Conservation (phyloP, 1,140 invertebrate genomes). For the Eumeta japonica region DNA sequence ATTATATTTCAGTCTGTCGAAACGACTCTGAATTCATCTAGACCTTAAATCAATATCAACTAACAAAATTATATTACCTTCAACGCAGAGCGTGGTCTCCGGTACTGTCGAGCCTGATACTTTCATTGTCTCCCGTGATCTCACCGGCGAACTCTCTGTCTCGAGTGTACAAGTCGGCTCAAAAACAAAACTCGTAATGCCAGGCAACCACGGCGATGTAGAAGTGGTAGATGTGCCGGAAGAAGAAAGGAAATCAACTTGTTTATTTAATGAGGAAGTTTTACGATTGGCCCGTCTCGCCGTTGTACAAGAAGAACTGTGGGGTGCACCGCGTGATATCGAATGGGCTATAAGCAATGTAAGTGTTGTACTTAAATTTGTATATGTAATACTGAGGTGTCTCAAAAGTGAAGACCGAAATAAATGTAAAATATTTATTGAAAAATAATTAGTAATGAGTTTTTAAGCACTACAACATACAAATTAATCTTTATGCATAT, state of each 20-base stretch:
- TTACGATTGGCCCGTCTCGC: constrained; percentile 59
- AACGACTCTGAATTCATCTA: too few relatives aligned
- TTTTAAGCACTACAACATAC: too few relatives aligned
- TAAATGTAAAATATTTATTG: too few relatives aligned
- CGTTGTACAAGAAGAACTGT: constrained; percentile 62
- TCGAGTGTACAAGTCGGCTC: constrained; percentile 54
- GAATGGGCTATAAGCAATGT: constrained; percentile 70
- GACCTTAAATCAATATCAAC: too few relatives aligned
- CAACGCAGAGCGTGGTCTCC: constrained; percentile 77
- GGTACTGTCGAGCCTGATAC: constrained; percentile 74
- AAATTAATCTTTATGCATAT: too few relatives aligned
- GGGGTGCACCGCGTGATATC: constrained; percentile 70
- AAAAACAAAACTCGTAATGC: constrained; percentile 59
- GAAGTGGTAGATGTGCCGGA: constrained; percentile 36
- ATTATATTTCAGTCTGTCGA: too few relatives aligned
- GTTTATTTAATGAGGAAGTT: constrained; percentile 55
- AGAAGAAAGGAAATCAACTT: constrained; percentile 40
- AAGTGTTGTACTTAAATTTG: constrained; percentile 28
- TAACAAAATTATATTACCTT: background rate
- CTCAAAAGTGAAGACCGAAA: too few relatives aligned
- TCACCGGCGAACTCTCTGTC: constrained; percentile 51
- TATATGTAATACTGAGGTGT: too few relatives aligned
- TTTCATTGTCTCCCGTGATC: constrained; percentile 59
- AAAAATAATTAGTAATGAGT: too few relatives aligned
- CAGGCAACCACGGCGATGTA: constrained; percentile 38